Evolutionary conservation across 1,140 invertebrate genomes (phyloP), one percentile per base, ranked within the genome.

Genomic region (Marisa cornuarietis): DNA sequence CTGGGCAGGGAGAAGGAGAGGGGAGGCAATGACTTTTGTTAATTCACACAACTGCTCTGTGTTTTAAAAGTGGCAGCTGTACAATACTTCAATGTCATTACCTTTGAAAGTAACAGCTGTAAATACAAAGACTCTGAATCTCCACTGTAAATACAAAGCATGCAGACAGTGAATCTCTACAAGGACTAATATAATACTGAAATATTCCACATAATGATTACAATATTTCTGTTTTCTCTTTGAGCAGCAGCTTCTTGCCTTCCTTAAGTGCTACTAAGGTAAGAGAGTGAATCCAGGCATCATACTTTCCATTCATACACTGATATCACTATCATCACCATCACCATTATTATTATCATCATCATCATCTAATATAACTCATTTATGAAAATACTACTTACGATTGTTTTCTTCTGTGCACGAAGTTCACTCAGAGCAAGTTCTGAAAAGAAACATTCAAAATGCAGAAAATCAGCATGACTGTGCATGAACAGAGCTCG

Each of bases 401-500:
- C 90, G 85, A 99, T 95, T 90, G 95, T 94, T 88, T 95, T 95
- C 88, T 97, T 98, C 84, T 96, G 94, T 78, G 94, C 93, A 83
- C 94, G 93, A 87, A 98, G 93, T 71, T 93, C 93, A 75, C 90
- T 91, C 69, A 98, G 91, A 90, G 95, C 81, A 93, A 87, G 22
- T 82, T 90, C 88, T 90, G 74, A 69, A 88, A 86, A 79, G 83
- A 82, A 73, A 71, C 14, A 0, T 49, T 51, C 31, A 52, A 42
- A 66, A 66, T 58, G 52, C 4, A 0, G 54, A 58, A 18, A 58
- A 58, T 58, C 16, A 18, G 54, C 8, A 58, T 6, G 11, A 9
- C 0, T 58, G 16, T 58, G 54, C 11, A 11, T 58, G 31, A 42
- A 58, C 54, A 0, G 11, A 58, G 16, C 16, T 58, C 54, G 9